phyloP scores from a whole-genome alignment of 2,113 vertebrate species.

The Ailuropoda melanoleuca region DNA sequence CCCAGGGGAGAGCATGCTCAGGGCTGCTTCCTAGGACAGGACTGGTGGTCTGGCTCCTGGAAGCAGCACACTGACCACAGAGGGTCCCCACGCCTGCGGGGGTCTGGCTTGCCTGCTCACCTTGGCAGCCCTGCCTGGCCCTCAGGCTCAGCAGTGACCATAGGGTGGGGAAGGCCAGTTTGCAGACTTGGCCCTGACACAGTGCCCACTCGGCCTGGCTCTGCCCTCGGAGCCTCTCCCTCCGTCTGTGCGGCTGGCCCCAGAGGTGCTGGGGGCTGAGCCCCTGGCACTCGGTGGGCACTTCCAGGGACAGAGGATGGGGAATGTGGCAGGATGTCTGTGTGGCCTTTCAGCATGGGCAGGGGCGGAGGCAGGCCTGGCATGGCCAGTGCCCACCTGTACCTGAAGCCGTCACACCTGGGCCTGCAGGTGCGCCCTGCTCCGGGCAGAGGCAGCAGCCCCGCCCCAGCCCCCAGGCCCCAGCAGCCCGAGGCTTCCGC shows the following conservation, averaged over 20 bases:
- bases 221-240: too few species aligned
- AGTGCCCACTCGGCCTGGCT: not conserved
- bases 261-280: not conserved
- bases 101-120: too few species aligned
- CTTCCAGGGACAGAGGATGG: too few species aligned
- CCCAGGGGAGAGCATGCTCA: not conserved
- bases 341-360: too few species aligned
- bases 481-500: slow-evolving; percentile 10
- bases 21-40: not conserved
- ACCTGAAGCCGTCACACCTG: not conserved
- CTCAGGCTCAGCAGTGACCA: not conserved
- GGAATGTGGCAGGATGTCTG: not conserved
- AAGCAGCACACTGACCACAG: too few species aligned
- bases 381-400: not conserved
- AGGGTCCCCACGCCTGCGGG: not conserved
- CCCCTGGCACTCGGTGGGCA: rapidly evolving
- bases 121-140: not conserved
- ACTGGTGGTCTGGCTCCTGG: not conserved
- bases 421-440: not conserved
- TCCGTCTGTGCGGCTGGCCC: not conserved
- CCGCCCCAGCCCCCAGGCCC: not conserved
- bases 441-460: not conserved
- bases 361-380: not conserved
- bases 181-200: not conserved
- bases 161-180: not conserved